phyloP scores from a whole-genome alignment of 2,113 vertebrate species.

The Chaenogobius annularis region DNA sequence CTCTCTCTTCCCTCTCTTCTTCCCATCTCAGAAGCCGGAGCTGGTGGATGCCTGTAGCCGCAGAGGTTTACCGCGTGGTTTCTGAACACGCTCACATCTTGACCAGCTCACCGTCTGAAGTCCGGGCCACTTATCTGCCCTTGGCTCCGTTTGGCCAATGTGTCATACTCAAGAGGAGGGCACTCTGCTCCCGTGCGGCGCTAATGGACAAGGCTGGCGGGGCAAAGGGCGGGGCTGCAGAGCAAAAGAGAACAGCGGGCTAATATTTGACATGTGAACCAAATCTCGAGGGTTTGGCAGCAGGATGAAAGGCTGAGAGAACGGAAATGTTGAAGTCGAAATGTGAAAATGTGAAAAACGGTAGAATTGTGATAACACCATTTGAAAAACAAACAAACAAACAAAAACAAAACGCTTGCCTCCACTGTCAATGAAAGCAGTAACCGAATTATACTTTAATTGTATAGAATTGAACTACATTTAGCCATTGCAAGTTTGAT shows the following conservation, averaged over 20 bases:
- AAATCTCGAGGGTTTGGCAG: conserved; percentile 9
- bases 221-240: conserved; percentile 30
- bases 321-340: background rate
- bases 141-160: conserved; percentile 16
- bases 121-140: conserved; percentile 26
- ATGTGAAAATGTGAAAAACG: background rate
- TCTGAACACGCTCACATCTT: conserved; percentile 47
- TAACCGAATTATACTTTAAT: no score
- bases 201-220: conserved; percentile 17
- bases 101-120: conserved; percentile 40
- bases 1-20: conserved; percentile 23
- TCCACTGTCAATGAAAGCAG: no score
- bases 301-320: conserved; percentile 2
- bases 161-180: conserved; percentile 15
- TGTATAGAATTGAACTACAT: no score
- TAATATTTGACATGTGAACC: conserved; percentile 60
- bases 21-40: conserved; percentile 66
- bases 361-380: background rate
- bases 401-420: background rate
- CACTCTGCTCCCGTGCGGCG: background rate
- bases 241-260: conserved; percentile 40
- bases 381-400: background rate
- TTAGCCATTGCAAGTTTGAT: no score
- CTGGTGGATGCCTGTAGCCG: conserved; percentile 66
- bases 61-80: conserved; percentile 68